Evolutionary conservation across 1,140 invertebrate species (phyloP), one percentile per base, ranked within the genome.

Genomic region (Kradibia gibbosae): DNA sequence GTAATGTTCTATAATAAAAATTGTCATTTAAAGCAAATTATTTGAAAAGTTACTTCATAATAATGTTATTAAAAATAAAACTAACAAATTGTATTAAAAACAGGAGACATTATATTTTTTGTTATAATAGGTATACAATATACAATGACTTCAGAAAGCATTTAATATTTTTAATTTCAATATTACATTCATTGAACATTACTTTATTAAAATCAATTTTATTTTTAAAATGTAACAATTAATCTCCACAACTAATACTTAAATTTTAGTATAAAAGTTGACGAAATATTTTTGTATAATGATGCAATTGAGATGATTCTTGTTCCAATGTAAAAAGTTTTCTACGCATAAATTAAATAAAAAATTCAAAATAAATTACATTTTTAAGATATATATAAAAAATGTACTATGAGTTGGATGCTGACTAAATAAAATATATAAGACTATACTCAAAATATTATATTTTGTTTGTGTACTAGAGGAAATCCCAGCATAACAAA

Each of bases 401-500:
- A n/a, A n/a, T n/a, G n/a, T n/a, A n/a, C n/a, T n/a, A n/a, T n/a
- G n/a, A n/a, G n/a, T n/a, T n/a, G n/a, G n/a, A n/a, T n/a, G n/a
- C n/a, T n/a, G n/a, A n/a, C n/a, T n/a, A n/a, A n/a, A 31, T 13
- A 60, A 3, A 1, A 31, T 13, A 31, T 10, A 60, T 60, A 60
- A 60, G 55, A 60, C 10, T 60, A 60, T 28, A 60, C 62, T 67
- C 62, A 22, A 39, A 34, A 39, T 20, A 0, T 39, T 67, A 10
- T 13, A 34, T 2, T 5, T 39, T 39, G 62, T 17, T 39, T 67
- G 34, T n/a, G 34, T 39, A 31, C 34, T 39, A 67, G 39, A 45
- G 67, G 11, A 72, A 72, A 72, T 72, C 71, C 45, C 15, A 25
- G 39, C 36, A n/a, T 39, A 45, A 31, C 42, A 72, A 72, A 72